Evolutionary conservation across 1,140 invertebrate species (phyloP).

Genomic region (Theocolax elegans): DNA sequence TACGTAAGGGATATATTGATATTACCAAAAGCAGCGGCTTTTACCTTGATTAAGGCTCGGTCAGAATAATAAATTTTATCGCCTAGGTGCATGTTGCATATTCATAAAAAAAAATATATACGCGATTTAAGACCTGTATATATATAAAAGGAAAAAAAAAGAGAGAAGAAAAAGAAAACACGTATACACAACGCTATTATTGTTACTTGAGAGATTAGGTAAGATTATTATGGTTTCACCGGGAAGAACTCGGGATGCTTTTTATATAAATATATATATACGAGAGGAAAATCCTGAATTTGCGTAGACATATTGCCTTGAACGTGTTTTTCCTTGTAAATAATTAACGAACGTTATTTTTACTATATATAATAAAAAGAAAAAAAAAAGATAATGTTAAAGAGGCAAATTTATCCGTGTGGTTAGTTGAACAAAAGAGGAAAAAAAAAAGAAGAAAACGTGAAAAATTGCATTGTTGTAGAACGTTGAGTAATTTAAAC

Average conservation of each 20-base stretch:
- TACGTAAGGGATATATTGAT: slow-evolving; percentile 16
- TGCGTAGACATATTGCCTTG: not conserved
- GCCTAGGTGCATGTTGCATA: slow-evolving; percentile 22
- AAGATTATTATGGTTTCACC: too few species aligned
- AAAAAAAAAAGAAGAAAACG: too few species aligned
- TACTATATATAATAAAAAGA: not conserved
- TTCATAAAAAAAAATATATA: slow-evolving; percentile 35
- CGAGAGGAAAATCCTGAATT: not conserved
- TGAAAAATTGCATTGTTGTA: slow-evolving; percentile 23
- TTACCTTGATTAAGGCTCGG: slow-evolving; percentile 28
- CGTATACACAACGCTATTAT: not conserved
- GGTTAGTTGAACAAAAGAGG: too few species aligned
- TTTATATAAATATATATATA: slow-evolving; percentile 20
- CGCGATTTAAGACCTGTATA: slow-evolving; percentile 28
- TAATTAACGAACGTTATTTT: slow-evolving; percentile 27
- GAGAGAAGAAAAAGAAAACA: too few species aligned
- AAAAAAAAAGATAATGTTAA: slow-evolving; percentile 2
- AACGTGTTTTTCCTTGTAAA: slow-evolving; percentile 25
- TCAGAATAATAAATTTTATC: slow-evolving; percentile 39
- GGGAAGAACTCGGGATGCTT: slow-evolving; percentile 6
- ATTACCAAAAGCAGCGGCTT: slow-evolving; percentile 14
- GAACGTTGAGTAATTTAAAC: slow-evolving; percentile 6
- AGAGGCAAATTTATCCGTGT: not conserved
- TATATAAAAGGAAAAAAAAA: not conserved
- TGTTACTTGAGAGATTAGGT: not conserved